Evolutionary conservation across 1,140 invertebrate genomes (phyloP).

Genomic region (Drosophila lowei): DNA sequence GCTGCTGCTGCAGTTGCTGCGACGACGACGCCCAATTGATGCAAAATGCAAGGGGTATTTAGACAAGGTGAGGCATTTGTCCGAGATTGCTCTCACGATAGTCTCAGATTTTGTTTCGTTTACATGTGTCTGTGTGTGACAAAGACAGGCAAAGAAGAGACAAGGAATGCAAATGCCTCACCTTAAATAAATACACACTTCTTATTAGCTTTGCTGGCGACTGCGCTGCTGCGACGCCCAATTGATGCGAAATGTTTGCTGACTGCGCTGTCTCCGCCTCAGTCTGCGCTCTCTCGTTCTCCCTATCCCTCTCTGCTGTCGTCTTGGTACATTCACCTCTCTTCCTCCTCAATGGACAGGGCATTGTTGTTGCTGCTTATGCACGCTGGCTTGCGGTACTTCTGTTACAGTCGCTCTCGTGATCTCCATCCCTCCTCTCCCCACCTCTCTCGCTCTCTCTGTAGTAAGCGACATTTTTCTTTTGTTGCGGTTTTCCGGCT

Average conservation of each 20-base stretch:
- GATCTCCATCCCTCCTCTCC: slow-evolving; percentile 26
- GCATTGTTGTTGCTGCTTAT: slow-evolving; percentile 21
- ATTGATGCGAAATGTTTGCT: too few species aligned
- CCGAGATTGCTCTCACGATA: too few species aligned
- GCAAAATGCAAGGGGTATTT: not conserved
- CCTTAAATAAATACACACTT: too few species aligned
- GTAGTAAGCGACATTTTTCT: slow-evolving; percentile 60
- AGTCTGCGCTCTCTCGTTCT: too few species aligned
- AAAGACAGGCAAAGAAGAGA: too few species aligned
- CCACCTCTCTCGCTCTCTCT: not conserved
- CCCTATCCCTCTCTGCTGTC: slow-evolving; percentile 1
- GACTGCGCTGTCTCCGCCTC: too few species aligned
- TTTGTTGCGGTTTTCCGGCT: slow-evolving; percentile 71
- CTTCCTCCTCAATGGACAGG: slow-evolving; percentile 30
- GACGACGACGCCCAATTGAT: slow-evolving; percentile 28
- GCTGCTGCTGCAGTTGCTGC: not conserved
- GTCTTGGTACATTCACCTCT: slow-evolving; percentile 67
- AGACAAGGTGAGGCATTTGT: too few species aligned
- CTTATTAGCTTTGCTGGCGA: too few species aligned
- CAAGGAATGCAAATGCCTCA: too few species aligned
- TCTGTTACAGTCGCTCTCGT: slow-evolving; percentile 30
- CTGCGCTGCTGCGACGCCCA: too few species aligned
- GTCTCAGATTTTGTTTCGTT: too few species aligned
- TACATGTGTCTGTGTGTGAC: too few species aligned
- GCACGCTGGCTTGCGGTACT: slow-evolving; percentile 59